phyloP scores from a whole-genome alignment of 2,113 vertebrate genomes.

The Nasalis larvatus region DNA sequence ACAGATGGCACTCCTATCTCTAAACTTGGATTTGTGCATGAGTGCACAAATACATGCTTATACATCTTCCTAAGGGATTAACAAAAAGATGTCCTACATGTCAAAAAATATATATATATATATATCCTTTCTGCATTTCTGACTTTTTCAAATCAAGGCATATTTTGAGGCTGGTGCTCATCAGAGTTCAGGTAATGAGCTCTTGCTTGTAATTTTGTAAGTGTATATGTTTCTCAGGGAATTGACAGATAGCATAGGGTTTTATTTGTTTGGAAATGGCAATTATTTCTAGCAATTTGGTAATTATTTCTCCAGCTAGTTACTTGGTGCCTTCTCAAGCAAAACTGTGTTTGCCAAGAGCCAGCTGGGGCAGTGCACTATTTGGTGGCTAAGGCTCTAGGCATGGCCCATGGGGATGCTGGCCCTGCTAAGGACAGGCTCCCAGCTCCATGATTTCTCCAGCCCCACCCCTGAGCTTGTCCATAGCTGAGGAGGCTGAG shows the following conservation, averaged over 20 bases:
- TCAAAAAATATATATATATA: no score
- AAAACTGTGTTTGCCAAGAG: slow-evolving; percentile 10
- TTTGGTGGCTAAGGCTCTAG: not conserved
- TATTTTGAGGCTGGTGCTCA: not conserved
- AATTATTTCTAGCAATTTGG: slow-evolving; percentile 64
- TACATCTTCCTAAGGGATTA: not conserved
- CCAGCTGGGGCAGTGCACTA: not conserved
- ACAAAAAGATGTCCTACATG: not conserved
- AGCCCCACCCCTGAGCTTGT: not conserved
- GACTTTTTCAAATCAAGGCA: not conserved
- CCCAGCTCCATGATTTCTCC: not conserved
- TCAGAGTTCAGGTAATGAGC: not conserved
- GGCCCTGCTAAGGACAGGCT: no score
- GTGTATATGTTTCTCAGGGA: not conserved
- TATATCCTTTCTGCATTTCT: not conserved
- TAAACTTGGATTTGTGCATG: not conserved
- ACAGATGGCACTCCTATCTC: not conserved
- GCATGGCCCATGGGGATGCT: not conserved
- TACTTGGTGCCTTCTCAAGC: not conserved
- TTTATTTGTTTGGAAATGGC: slow-evolving; percentile 53
- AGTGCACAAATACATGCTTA: not conserved
- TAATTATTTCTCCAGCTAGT: slow-evolving; percentile 20
- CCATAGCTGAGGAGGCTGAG: no score
- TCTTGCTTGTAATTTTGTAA: not conserved
- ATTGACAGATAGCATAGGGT: not conserved